Evolutionary conservation across 2,888 invertebrate species (phyloP), one percentile per base, ranked within the genome.

Genomic region (Tyria jacobaeae): DNA sequence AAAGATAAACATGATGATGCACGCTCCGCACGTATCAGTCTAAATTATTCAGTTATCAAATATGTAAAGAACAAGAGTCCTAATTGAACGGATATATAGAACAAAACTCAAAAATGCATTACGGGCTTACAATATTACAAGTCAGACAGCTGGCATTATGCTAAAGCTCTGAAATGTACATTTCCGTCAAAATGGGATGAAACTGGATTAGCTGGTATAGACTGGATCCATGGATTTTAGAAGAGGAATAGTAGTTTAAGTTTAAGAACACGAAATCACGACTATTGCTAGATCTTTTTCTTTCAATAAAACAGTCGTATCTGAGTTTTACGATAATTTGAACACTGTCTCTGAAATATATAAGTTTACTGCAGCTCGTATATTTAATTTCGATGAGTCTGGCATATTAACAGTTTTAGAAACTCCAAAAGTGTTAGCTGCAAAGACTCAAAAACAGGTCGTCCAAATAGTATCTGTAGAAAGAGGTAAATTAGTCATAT

Each of bases 401-500:
- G n/a, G n/a, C n/a, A 21, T 73, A 75, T 25, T 65, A 64, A 73
- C 71, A 1, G 71, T 71, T 35, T 39, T 72, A 39, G 52, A 54
- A n/a, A 73, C 71, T 15, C 71, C 71, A 6, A 65, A 70, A 54
- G 37, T 70, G 15, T 62, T 72, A 50, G 70, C 71, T 49, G 53
- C 50, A 27, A 49, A 49, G 12, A 12, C 49, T 27, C 51, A 34
- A 17, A 51, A 51, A 51, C 82, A 83, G 69, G 71, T 85, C 1
- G 82, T 80, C 1, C 78, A 82, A 75, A 56, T 82, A 17, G 80
- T 81, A 2, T 82, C 82, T 24, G 76, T 79, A 0, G 83, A 85
- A 76, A 79, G 83, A 71, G 83, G 82, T 15, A 80, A 83, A 59
- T 73, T 83, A 6, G 80, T 87, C 0, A 86, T 85, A 48, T 83